These are phyloP conservation scores for Teleiodes luculella DNA, from an alignment of 2,888 invertebrate species.

Conservation along the genomic window DNA sequence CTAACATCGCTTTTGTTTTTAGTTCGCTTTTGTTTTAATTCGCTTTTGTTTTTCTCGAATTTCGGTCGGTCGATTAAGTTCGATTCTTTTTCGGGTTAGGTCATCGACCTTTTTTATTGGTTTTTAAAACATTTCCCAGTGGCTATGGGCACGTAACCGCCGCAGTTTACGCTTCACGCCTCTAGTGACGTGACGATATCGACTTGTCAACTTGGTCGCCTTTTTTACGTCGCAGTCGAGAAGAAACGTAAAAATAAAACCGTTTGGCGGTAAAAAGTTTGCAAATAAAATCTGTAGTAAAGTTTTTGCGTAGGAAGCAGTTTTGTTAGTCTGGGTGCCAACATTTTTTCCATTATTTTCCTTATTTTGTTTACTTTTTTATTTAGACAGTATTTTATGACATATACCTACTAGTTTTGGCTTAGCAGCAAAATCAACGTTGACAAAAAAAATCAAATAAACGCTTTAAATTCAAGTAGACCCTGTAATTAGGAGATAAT, in stretches of 20 bases:
- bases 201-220: constrained; percentile 37
- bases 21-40: neutral
- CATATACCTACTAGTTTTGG: too few species aligned
- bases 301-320: neutral
- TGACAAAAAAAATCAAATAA: too few species aligned
- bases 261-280: constrained; percentile 3
- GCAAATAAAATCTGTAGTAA: neutral
- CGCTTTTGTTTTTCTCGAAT: neutral
- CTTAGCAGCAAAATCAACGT: too few species aligned
- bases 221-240: constrained; percentile 22
- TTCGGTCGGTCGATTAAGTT: neutral
- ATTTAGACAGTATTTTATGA: too few species aligned
- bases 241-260: constrained; percentile 11
- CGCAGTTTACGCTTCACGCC: constrained; percentile 45
- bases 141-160: constrained; percentile 45
- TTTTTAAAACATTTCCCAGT: constrained; percentile 34
- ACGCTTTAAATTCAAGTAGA: too few species aligned
- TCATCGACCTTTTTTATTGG: constrained; percentile 6
- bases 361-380: too few species aligned
- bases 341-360: neutral
- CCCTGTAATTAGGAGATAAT: too few species aligned
- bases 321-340: neutral
- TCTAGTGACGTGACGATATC: constrained; percentile 60
- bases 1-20: neutral
- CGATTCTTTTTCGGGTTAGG: neutral